Percentiles rank a stretch among this genome's conserved stretches.
Evolutionary conservation across 2,888 invertebrate genomes (phyloP).

Genomic region (Stenolophus ochropezus): DNA sequence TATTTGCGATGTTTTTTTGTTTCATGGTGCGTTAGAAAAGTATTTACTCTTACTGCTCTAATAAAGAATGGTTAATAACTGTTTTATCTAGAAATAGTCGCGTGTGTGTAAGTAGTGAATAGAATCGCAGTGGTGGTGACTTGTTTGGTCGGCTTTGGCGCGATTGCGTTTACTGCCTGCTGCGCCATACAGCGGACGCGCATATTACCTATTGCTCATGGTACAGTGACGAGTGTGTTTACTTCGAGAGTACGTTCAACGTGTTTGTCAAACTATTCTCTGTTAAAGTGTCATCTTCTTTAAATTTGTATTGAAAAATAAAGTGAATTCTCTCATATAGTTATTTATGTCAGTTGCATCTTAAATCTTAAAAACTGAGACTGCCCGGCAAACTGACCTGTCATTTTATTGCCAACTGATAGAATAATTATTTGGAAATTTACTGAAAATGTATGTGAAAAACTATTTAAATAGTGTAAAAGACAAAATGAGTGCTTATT

Average conservation of each 20-base stretch:
- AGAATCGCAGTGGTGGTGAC: slow-evolving; percentile 1
- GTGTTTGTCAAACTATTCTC: slow-evolving; percentile 45
- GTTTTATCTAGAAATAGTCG: slow-evolving; percentile 43
- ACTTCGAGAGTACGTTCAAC: slow-evolving; percentile 46
- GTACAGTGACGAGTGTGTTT: slow-evolving; percentile 40
- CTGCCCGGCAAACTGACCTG: slow-evolving; percentile 58
- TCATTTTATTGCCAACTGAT: slow-evolving; percentile 50
- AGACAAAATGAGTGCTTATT: slow-evolving; percentile 26
- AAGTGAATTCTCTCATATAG: background rate
- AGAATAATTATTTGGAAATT: slow-evolving; percentile 20
- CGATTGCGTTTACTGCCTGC: background rate
- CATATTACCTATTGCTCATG: slow-evolving; percentile 47
- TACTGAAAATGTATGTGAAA: slow-evolving; percentile 41
- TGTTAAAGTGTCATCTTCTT: slow-evolving; percentile 8
- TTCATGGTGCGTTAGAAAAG: background rate
- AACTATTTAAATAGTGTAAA: slow-evolving; percentile 8
- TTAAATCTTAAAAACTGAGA: slow-evolving; percentile 17
- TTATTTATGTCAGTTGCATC: slow-evolving; percentile 5
- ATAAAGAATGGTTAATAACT: background rate
- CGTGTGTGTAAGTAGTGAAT: slow-evolving; percentile 18
- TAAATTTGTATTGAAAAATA: background rate
- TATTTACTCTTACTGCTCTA: background rate
- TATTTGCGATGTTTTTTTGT: background rate
- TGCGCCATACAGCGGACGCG: slow-evolving; percentile 19
- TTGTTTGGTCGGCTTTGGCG: slow-evolving; percentile 38